These are phyloP conservation scores for Tetraneura akinire DNA, from an alignment of 1,140 invertebrate species.

Conservation along the genomic window DNA sequence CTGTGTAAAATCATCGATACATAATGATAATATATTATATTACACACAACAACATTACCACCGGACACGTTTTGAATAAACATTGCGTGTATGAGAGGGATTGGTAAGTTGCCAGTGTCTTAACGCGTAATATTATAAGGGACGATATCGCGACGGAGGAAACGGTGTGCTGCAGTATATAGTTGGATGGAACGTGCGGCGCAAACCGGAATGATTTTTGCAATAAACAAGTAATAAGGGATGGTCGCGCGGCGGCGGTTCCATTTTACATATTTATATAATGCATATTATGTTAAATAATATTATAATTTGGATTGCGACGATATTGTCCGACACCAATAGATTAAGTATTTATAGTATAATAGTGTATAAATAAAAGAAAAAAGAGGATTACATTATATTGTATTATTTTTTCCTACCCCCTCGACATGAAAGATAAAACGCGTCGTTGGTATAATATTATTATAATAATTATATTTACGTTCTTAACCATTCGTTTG, in stretches of 20 bases:
- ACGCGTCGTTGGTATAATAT: no score
- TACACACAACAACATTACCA: no score
- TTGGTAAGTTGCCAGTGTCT: conserved; percentile 25
- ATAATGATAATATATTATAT: no score
- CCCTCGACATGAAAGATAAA: background rate
- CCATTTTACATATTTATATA: background rate
- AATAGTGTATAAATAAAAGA: no score
- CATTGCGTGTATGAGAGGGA: background rate
- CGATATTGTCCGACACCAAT: background rate
- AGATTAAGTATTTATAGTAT: background rate
- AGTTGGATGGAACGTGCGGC: background rate
- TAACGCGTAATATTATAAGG: no score
- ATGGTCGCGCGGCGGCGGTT: background rate
- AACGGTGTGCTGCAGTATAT: no score
- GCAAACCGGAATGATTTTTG: conserved; percentile 8
- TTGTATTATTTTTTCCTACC: background rate
- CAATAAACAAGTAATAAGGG: background rate
- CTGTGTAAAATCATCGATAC: no score
- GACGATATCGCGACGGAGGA: background rate
- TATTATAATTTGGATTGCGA: no score
- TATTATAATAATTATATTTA: no score
- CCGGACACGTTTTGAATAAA: conserved; percentile 38
- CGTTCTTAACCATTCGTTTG: no score
- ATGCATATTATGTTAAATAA: no score
- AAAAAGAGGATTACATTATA: background rate